A percentile compares a stretch with the other conserved stretches of the same genome.
phyloP scores from a whole-genome alignment of 2,888 invertebrate genomes.

The Parnassius glacialis region DNA sequence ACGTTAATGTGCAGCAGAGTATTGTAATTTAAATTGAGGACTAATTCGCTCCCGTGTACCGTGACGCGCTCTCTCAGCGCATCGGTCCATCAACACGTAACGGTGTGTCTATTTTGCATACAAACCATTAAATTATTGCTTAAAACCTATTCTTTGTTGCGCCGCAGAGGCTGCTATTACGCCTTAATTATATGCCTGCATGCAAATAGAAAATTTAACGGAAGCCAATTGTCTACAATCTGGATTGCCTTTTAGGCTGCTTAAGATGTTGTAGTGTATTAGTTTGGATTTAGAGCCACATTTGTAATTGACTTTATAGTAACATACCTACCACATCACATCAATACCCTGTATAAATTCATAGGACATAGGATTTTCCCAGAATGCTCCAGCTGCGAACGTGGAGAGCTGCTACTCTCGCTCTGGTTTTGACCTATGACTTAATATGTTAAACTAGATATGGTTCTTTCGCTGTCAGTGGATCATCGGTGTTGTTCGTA shows the following conservation, averaged over 20 bases:
- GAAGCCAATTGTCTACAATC: conserved; percentile 58
- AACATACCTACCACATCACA: too few relatives aligned
- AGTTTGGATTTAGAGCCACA: too few relatives aligned
- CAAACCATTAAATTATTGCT: conserved; percentile 81
- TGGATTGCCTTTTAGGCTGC: conserved; percentile 42
- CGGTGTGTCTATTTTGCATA: conserved; percentile 79
- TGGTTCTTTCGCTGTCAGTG: too few relatives aligned
- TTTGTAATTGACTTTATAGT: too few relatives aligned
- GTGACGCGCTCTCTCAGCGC: conserved; percentile 73
- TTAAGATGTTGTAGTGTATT: too few relatives aligned
- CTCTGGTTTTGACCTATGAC: too few relatives aligned
- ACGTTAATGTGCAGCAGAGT: conserved; percentile 62
- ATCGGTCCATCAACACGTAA: conserved; percentile 77
- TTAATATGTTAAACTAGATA: too few relatives aligned
- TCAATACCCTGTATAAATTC: too few relatives aligned
- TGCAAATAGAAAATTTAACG: conserved; percentile 77
- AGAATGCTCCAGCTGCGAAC: too few relatives aligned
- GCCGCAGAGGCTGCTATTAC: conserved; percentile 76
- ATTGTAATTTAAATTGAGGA: conserved; percentile 79
- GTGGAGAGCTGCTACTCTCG: too few relatives aligned
- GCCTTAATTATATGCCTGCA: conserved; percentile 75
- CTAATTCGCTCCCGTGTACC: conserved; percentile 74
- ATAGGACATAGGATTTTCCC: too few relatives aligned
- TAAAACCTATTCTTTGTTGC: conserved; percentile 80
- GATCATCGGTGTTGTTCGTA: too few relatives aligned